Percentiles rank a stretch among this genome's conserved stretches.
phyloP scores from a whole-genome alignment of 2,113 vertebrate genomes.

The Tenrec ecaudatus region DNA sequence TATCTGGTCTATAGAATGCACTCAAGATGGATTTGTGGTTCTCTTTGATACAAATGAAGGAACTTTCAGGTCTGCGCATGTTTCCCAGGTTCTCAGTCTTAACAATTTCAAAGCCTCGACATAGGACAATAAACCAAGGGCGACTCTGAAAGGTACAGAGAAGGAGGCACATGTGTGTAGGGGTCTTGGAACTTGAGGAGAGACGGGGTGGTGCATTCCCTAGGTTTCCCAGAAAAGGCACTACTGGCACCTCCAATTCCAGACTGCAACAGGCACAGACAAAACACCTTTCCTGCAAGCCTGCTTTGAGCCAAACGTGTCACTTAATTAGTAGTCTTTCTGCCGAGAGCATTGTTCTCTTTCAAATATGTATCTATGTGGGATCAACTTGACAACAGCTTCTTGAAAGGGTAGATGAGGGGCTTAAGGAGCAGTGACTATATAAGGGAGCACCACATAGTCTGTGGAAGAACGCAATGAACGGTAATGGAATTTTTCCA shows the following conservation, averaged over 20 bases:
- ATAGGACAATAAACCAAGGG: not conserved
- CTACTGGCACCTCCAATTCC: not conserved
- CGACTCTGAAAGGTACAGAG: not conserved
- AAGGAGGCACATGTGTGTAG: not conserved
- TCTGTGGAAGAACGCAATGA: too few relatives aligned
- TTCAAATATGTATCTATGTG: not conserved
- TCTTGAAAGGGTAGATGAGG: not conserved
- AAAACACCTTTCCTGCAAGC: not conserved
- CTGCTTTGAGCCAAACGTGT: not conserved
- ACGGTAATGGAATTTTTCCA: too few relatives aligned
- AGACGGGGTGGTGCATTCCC: not conserved
- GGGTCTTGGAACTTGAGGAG: not conserved
- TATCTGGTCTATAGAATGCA: not conserved
- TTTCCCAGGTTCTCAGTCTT: not conserved
- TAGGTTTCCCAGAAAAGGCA: not conserved
- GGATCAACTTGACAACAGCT: not conserved
- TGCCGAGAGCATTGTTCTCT: not conserved
- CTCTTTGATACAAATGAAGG: conserved; percentile 33
- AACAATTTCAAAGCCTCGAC: not conserved
- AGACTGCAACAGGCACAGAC: not conserved
- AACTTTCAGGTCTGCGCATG: not conserved
- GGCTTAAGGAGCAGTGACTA: not conserved
- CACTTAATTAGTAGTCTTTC: not conserved
- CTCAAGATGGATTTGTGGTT: not conserved
- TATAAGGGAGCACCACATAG: too few relatives aligned